Evolutionary conservation across 2,888 invertebrate species (phyloP).

Genomic region (Aphelenchoides bicaudatus): DNA sequence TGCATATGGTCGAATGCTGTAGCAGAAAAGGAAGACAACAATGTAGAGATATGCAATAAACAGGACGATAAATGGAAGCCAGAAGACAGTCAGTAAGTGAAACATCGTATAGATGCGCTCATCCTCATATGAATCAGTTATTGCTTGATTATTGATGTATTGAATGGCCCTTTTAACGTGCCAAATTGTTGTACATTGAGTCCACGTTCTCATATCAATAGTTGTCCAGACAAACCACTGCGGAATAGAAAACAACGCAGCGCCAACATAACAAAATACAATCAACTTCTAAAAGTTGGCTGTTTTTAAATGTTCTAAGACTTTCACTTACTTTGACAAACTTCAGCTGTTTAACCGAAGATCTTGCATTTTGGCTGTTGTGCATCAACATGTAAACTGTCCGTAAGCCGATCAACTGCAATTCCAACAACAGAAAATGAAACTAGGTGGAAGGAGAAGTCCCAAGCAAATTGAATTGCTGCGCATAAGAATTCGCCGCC

Average conservation of each 20-base stretch:
- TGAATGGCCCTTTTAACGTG: constrained; percentile 31
- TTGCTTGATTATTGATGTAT: constrained; percentile 30
- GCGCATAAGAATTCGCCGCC: constrained; percentile 48
- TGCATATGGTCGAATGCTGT: constrained; percentile 34
- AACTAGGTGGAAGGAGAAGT: constrained; percentile 39
- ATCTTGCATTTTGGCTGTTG: constrained; percentile 32
- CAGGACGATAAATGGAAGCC: constrained; percentile 37
- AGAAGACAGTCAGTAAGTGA: constrained; percentile 38
- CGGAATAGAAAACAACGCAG: constrained; percentile 38
- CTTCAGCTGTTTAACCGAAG: constrained; percentile 21
- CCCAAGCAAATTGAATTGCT: constrained; percentile 38
- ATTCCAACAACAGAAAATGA: constrained; percentile 39
- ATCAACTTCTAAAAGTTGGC: constrained; percentile 30
- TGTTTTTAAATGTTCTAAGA: neutral
- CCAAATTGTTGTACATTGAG: constrained; percentile 39
- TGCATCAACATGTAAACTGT: constrained; percentile 41
- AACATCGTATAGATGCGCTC: constrained; percentile 35
- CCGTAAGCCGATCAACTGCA: constrained; percentile 36
- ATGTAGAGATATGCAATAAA: constrained; percentile 38
- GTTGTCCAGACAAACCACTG: constrained; percentile 43
- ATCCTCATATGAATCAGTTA: constrained; percentile 28
- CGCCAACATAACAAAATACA: constrained; percentile 31
- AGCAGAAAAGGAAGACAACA: constrained; percentile 35
- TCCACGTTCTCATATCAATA: constrained; percentile 30
- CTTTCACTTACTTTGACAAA: constrained; percentile 32